Percentiles rank a stretch among this genome's conserved stretches.
Evolutionary conservation across 2,113 vertebrate species (phyloP).

Genomic region (Chlorocebus sabaeus): DNA sequence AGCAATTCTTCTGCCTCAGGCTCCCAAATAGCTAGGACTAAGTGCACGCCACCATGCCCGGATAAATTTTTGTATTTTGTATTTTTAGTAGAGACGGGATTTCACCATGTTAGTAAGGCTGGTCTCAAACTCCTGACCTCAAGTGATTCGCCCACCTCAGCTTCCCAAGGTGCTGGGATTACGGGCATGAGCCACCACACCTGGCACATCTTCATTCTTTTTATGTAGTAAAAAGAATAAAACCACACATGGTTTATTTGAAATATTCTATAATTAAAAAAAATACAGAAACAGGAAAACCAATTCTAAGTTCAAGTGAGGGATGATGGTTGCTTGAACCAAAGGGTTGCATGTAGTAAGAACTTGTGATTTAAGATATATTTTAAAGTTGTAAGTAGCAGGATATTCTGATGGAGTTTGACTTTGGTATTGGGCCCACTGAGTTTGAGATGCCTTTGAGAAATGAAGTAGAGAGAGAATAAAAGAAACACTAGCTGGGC

Average conservation of each 20-base stretch:
- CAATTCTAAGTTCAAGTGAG: neutral
- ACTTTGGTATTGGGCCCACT: neutral
- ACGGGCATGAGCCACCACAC: too few relatives aligned
- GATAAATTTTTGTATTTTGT: too few relatives aligned
- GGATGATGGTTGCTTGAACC: neutral
- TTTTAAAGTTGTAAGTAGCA: neutral
- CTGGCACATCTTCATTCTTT: neutral
- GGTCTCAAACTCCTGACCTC: too few relatives aligned
- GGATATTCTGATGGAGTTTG: neutral
- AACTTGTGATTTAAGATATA: neutral
- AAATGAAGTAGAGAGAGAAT: neutral
- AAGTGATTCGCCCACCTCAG: too few relatives aligned
- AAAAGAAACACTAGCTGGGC: too few relatives aligned
- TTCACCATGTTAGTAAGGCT: too few relatives aligned
- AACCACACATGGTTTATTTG: neutral
- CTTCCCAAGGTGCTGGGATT: too few relatives aligned
- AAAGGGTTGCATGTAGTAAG: neutral
- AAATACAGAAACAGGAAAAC: neutral
- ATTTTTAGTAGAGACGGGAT: too few relatives aligned
- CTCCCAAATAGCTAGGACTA: too few relatives aligned
- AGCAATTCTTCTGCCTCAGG: too few relatives aligned
- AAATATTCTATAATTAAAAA: neutral
- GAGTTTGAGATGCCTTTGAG: neutral
- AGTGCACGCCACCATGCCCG: accelerated
- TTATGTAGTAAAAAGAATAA: neutral